A percentile compares a stretch with the other conserved stretches of the same genome.
phyloP scores from a whole-genome alignment of 2,113 vertebrate species.

The Girardinichthys multiradiatus region DNA sequence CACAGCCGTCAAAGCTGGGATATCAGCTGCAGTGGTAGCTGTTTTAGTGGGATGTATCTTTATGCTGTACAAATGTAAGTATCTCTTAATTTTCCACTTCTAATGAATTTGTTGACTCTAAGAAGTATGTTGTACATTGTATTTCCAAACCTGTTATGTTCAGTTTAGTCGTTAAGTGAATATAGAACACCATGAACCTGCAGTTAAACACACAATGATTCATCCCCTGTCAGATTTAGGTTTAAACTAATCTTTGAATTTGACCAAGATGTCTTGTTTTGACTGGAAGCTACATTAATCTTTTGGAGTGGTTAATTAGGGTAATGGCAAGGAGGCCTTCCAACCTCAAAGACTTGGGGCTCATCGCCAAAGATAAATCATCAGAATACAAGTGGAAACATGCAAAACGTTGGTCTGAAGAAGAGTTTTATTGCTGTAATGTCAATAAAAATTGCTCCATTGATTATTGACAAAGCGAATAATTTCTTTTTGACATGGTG shows the following conservation, averaged over 20 bases:
- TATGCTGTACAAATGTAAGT: not conserved
- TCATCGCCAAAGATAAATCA: not conserved
- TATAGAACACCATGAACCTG: no score
- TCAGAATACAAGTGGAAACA: not conserved
- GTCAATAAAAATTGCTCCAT: not conserved
- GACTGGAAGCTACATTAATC: not conserved
- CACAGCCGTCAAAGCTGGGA: not conserved
- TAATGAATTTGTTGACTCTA: not conserved
- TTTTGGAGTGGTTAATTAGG: not conserved
- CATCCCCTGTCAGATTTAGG: not conserved
- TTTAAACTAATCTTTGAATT: not conserved
- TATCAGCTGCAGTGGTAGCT: accelerated
- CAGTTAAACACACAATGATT: no score
- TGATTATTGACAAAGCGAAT: no score
- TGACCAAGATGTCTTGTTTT: not conserved
- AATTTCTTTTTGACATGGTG: not conserved
- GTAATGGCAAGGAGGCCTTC: not conserved
- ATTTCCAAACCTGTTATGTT: no score
- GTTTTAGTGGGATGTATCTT: accelerated
- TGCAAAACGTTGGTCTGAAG: not conserved
- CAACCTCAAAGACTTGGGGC: not conserved
- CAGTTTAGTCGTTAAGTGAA: no score
- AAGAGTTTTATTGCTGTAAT: not conserved
- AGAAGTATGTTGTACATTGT: no score
- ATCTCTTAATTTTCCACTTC: not conserved